Conservation (phyloP, 2,888 invertebrate genomes). For the Caenorhabditis macrosperma region DNA sequence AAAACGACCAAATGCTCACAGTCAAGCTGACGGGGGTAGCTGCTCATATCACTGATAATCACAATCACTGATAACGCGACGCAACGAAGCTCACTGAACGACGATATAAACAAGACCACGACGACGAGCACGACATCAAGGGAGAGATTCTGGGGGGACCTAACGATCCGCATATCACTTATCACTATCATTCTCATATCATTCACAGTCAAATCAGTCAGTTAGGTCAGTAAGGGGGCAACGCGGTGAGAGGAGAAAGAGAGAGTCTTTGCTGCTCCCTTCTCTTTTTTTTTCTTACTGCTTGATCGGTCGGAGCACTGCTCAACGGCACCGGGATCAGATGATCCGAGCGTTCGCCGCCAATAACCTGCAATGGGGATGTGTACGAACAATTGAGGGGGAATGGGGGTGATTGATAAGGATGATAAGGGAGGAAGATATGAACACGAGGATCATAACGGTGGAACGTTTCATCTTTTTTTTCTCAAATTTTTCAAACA, state of each 20-base stretch:
- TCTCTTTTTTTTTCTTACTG: constrained; percentile 88
- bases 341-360: constrained; percentile 99
- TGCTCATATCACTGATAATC: too few species aligned
- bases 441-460: too few species aligned
- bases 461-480: too few species aligned
- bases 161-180: neutral
- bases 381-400: neutral
- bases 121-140: too few species aligned
- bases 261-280: neutral
- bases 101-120: too few species aligned
- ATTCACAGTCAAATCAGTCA: neutral
- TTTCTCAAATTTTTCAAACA: too few species aligned
- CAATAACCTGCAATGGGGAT: constrained; percentile 89
- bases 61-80: too few species aligned
- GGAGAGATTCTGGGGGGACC: too few species aligned
- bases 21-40: too few species aligned
- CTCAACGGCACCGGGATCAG: constrained; percentile 99
- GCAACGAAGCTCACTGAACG: too few species aligned
- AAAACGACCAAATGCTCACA: neutral
- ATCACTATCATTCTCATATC: constrained; percentile 1
- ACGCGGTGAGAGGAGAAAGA: neutral
- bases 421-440: neutral
- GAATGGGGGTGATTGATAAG: neutral
- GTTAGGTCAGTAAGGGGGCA: neutral
- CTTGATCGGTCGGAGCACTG: constrained; percentile 99